phyloP scores from a whole-genome alignment of 2,888 invertebrate genomes.

The Agrochola litura region DNA sequence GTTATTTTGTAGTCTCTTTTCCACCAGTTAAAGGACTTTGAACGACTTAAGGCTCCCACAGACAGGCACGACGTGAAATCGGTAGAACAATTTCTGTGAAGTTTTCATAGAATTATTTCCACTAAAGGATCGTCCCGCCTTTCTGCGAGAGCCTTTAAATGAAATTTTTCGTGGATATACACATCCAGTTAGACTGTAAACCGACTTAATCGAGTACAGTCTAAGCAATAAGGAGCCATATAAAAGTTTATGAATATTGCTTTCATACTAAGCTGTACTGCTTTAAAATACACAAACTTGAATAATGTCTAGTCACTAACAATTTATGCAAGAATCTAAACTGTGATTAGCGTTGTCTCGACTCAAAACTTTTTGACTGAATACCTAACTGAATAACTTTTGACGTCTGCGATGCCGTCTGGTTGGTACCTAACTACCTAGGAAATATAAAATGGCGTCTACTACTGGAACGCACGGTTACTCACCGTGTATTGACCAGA shows the following conservation, averaged over 20 bases:
- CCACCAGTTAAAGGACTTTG: neutral
- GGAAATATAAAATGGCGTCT: constrained; percentile 44
- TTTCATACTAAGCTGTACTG: constrained; percentile 14
- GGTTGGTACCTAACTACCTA: constrained; percentile 4
- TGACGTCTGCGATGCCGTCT: constrained; percentile 36
- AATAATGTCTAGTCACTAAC: constrained; percentile 25
- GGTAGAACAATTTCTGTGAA: too few relatives aligned
- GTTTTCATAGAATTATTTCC: too few relatives aligned
- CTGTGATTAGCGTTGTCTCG: constrained; percentile 40
- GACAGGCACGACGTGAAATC: too few relatives aligned
- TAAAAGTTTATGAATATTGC: neutral
- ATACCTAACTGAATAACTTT: constrained; percentile 52
- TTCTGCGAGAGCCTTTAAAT: too few relatives aligned
- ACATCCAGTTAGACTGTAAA: neutral
- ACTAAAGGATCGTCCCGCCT: too few relatives aligned
- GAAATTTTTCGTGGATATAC: neutral
- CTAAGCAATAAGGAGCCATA: neutral
- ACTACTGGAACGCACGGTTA: constrained; percentile 31
- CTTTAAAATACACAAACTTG: constrained; percentile 21
- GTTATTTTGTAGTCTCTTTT: neutral
- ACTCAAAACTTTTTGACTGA: constrained; percentile 54
- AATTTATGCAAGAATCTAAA: constrained; percentile 36
- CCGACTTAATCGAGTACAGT: neutral
- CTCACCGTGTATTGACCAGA: constrained; percentile 21
- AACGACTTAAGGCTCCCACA: too few relatives aligned